Evolutionary conservation across 2,888 invertebrate species (phyloP).

Genomic region (Cephonodes hylas): DNA sequence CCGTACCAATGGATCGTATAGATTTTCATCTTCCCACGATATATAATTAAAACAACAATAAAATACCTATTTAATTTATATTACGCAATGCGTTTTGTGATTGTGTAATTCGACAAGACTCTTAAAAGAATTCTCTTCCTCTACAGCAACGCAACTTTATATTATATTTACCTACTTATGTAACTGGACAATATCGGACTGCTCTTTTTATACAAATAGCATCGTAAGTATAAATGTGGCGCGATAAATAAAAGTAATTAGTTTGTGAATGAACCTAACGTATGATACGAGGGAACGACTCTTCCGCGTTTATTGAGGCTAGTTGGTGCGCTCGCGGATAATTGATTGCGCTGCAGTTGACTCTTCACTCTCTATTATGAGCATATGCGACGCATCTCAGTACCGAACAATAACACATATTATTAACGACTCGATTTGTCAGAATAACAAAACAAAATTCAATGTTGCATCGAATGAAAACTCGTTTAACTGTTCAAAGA

Average conservation of each 20-base stretch:
- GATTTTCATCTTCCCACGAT: background rate
- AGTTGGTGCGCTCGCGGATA: constrained; percentile 54
- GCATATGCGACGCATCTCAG: background rate
- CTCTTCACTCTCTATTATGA: constrained; percentile 23
- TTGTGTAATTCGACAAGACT: too few species aligned
- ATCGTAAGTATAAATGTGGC: background rate
- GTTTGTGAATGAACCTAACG: constrained; percentile 8
- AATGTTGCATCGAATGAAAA: background rate
- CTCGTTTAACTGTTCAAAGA: background rate
- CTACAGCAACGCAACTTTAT: background rate
- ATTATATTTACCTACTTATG: background rate
- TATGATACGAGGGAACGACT: constrained; percentile 16
- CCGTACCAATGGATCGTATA: background rate
- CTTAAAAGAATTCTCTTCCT: too few species aligned
- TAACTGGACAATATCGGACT: background rate
- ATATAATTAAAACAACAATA: background rate
- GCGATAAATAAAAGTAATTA: constrained; percentile 13
- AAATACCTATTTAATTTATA: background rate
- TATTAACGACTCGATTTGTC: background rate
- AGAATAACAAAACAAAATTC: too few species aligned
- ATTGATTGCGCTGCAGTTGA: constrained; percentile 30
- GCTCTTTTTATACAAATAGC: background rate
- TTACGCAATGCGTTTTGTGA: background rate
- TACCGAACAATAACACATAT: background rate
- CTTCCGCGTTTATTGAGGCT: constrained; percentile 68